These are phyloP conservation scores for Notamacropus eugenii DNA, from an alignment of 2,797 vertebrate genomes.

Conservation along the genomic window DNA sequence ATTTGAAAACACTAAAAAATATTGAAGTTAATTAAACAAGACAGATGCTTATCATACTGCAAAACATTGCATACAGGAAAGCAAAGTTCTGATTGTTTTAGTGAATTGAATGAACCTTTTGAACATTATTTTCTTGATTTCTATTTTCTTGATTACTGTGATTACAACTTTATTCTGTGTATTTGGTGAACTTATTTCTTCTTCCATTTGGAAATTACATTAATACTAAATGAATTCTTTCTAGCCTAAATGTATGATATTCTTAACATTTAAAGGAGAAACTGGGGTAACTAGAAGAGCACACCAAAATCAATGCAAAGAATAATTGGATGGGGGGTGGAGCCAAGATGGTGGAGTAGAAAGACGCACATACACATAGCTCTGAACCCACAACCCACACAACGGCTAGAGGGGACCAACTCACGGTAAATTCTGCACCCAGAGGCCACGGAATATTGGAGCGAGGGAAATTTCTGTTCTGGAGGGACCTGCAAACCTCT, in stretches of 20 bases:
- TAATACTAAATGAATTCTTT: conserved; percentile 2
- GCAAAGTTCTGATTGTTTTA: neutral
- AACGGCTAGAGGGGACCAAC: too few relatives aligned
- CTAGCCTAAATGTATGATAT: neutral
- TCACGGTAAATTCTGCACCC: too few relatives aligned
- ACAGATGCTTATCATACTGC: conserved; percentile 1
- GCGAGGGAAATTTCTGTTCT: too few relatives aligned
- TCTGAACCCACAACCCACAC: too few relatives aligned
- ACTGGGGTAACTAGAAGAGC: neutral
- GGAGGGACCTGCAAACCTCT: too few relatives aligned
- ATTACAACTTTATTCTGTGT: neutral
- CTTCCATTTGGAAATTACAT: conserved; percentile 1
- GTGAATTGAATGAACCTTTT: neutral
- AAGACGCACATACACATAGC: too few relatives aligned
- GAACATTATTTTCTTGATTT: neutral
- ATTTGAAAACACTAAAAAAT: neutral
- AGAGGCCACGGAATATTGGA: too few relatives aligned
- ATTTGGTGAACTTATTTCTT: neutral
- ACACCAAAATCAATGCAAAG: neutral
- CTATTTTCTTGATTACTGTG: neutral
- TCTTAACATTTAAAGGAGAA: neutral
- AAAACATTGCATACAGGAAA: conserved; percentile 13
- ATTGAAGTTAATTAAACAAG: neutral
- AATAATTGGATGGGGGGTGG: neutral
- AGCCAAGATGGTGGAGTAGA: too few relatives aligned